These are phyloP conservation scores for Vannuccia rotundouncinata DNA, from an alignment of 2,888 invertebrate species.

Conservation along the genomic window DNA sequence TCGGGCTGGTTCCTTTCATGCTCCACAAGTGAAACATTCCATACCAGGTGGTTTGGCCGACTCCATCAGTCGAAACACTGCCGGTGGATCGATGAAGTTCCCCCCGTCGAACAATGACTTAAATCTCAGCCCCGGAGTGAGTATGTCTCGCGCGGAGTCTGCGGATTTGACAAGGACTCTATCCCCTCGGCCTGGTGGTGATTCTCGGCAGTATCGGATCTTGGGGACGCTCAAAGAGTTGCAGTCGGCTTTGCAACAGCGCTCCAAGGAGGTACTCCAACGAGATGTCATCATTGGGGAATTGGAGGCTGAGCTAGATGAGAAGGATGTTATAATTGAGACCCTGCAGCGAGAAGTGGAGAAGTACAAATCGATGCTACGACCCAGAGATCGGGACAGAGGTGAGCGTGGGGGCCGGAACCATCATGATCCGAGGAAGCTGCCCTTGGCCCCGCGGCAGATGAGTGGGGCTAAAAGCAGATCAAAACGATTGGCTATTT, in stretches of 20 bases:
- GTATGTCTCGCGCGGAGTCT: neutral
- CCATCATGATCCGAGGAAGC: neutral
- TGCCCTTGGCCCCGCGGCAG: neutral
- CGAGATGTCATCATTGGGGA: conserved; percentile 22
- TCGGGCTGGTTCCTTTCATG: neutral
- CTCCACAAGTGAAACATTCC: neutral
- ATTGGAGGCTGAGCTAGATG: conserved; percentile 28
- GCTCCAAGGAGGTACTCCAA: conserved; percentile 7
- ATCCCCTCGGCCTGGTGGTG: neutral
- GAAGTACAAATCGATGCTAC: conserved; percentile 5
- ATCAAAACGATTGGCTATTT: conserved; percentile 2
- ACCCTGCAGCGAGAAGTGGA: conserved; percentile 22
- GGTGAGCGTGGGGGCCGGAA: neutral
- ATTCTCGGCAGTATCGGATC: neutral
- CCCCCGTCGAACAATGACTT: neutral
- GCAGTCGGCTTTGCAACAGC: conserved; percentile 27
- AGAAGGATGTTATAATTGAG: conserved; percentile 27
- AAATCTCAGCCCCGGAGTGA: neutral
- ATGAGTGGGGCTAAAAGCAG: neutral
- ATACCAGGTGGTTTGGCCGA: neutral
- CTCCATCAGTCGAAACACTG: neutral
- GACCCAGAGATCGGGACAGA: neutral
- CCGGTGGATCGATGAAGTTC: neutral
- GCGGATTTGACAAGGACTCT: neutral
- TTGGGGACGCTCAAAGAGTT: conserved; percentile 22